Evolutionary conservation across 2,888 invertebrate species (phyloP).

Genomic region (Carpatolechia fugitivella): DNA sequence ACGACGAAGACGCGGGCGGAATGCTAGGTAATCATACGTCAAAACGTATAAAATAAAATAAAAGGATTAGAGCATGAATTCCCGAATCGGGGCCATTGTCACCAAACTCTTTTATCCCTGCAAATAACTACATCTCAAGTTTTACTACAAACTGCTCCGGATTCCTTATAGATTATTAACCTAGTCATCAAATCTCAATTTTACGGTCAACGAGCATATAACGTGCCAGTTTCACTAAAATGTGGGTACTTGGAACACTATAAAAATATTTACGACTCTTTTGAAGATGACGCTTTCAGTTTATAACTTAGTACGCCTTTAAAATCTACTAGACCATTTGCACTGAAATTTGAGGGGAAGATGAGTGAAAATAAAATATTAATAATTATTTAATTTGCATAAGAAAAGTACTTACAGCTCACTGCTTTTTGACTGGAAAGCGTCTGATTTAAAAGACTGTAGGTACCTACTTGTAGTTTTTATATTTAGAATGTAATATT

Average conservation of each 20-base stretch:
- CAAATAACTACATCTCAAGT: too few relatives aligned
- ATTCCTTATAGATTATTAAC: neutral
- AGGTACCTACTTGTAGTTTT: too few relatives aligned
- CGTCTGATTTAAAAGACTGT: too few relatives aligned
- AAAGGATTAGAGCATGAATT: too few relatives aligned
- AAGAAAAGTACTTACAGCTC: too few relatives aligned
- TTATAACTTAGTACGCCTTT: neutral
- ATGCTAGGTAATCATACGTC: too few relatives aligned
- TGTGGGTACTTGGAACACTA: neutral
- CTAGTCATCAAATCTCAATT: neutral
- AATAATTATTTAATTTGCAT: too few relatives aligned
- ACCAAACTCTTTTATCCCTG: neutral
- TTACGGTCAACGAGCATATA: neutral
- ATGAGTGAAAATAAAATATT: neutral
- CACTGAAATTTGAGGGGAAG: neutral
- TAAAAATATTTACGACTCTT: neutral
- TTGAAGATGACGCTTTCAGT: neutral
- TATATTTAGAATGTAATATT: too few relatives aligned
- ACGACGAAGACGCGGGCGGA: too few relatives aligned
- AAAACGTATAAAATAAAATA: too few relatives aligned
- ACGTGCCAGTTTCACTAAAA: neutral
- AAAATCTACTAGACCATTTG: neutral
- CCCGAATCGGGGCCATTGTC: too few relatives aligned
- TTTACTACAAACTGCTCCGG: neutral
- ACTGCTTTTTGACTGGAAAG: too few relatives aligned